Percentiles rank a stretch among this genome's conserved stretches.
phyloP scores from a whole-genome alignment of 2,797 vertebrate species.

The Perodicticus potto region DNA sequence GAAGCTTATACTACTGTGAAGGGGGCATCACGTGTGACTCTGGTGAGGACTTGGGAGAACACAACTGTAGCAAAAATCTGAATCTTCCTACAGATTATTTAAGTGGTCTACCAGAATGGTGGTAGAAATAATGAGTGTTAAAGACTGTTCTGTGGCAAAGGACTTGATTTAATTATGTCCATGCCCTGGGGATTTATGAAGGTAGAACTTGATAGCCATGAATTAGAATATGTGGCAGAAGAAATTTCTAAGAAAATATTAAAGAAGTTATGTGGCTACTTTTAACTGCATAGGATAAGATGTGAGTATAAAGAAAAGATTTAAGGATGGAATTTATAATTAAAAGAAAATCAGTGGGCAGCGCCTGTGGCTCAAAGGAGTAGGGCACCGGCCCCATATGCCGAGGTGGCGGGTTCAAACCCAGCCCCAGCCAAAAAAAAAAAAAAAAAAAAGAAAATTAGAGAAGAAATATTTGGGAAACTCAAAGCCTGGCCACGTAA shows the following conservation, averaged over 20 bases:
- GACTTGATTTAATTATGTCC: not conserved
- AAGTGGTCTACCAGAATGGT: not conserved
- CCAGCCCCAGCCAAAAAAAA: too few relatives aligned
- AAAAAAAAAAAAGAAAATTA: not conserved
- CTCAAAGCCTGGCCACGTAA: not conserved
- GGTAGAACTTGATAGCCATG: not conserved
- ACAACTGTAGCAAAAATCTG: not conserved
- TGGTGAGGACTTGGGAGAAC: not conserved
- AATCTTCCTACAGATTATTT: not conserved
- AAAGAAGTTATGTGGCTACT: not conserved
- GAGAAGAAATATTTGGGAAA: not conserved
- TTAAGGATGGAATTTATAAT: not conserved
- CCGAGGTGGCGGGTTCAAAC: too few relatives aligned
- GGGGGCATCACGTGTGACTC: not conserved
- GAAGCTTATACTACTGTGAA: not conserved
- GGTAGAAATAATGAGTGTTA: not conserved
- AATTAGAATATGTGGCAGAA: not conserved
- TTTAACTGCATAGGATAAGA: not conserved
- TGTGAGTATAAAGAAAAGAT: not conserved
- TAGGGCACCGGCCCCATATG: too few relatives aligned
- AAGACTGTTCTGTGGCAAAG: not conserved
- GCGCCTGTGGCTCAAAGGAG: too few relatives aligned
- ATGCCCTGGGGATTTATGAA: not conserved
- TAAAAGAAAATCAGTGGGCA: too few relatives aligned
- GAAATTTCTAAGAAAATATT: not conserved